Conservation (phyloP, 1,140 invertebrate species). For the Scaptomyza graminum region DNA sequence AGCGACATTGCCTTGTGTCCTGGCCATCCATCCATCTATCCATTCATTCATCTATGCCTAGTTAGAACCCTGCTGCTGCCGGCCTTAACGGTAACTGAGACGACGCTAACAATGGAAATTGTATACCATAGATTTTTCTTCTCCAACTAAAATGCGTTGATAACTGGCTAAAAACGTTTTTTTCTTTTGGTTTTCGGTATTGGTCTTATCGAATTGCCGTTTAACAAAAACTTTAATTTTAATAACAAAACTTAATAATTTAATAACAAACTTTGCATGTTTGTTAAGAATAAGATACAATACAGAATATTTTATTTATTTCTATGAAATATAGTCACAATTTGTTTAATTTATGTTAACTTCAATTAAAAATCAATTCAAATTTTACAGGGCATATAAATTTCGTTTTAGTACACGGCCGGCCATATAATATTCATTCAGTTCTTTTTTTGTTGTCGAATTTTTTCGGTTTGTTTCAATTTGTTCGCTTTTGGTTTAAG, state of each 20-base stretch:
- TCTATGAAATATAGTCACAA: too few species aligned
- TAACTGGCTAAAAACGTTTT: too few species aligned
- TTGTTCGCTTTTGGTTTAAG: neutral
- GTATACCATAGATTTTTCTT: neutral
- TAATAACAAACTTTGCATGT: too few species aligned
- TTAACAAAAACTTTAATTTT: too few species aligned
- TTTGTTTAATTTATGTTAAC: too few species aligned
- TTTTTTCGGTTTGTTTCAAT: slow-evolving; percentile 10
- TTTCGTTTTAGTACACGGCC: neutral
- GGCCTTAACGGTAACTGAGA: slow-evolving; percentile 1
- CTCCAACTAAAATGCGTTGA: neutral
- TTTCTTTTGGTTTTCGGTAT: neutral
- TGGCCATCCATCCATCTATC: slow-evolving; percentile 10
- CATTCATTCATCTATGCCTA: slow-evolving; percentile 27
- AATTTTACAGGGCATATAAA: neutral
- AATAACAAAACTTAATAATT: too few species aligned
- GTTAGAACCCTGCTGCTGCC: slow-evolving; percentile 13
- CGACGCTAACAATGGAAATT: neutral
- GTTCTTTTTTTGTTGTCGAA: neutral
- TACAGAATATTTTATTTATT: too few species aligned
- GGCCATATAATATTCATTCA: neutral
- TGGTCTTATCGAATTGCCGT: too few species aligned
- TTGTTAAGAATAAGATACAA: too few species aligned
- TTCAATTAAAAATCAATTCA: too few species aligned
- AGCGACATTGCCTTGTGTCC: slow-evolving; percentile 24